Conservation (phyloP, 2,113 vertebrate species). For the Pelecanus crispus region DNA sequence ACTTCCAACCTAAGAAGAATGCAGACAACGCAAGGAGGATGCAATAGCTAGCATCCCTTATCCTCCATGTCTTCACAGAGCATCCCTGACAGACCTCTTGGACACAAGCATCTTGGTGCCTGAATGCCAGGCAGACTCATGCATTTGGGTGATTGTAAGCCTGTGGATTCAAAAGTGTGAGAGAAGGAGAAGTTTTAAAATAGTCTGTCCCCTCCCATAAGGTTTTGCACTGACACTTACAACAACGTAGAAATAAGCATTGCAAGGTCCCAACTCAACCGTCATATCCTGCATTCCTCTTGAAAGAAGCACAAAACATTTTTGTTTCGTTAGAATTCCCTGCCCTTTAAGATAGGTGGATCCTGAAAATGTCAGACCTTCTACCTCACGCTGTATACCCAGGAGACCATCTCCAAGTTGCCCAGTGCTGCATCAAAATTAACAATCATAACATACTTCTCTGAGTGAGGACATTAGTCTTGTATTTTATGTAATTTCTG, state of each 20-base stretch:
- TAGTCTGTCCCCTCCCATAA: not conserved
- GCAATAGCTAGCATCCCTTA: not conserved
- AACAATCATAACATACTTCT: not conserved
- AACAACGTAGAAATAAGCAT: not conserved
- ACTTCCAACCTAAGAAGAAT: not conserved
- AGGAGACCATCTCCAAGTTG: not conserved
- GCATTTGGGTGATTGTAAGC: rapidly evolving
- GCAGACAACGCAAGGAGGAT: rapidly evolving
- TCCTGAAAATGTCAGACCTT: not conserved
- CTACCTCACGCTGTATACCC: rapidly evolving
- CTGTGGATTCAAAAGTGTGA: rapidly evolving
- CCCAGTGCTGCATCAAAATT: not conserved
- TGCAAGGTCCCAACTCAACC: not conserved
- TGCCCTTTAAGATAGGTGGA: not conserved
- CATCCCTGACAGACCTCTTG: not conserved
- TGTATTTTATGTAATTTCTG: not conserved
- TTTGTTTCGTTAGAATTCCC: not conserved
- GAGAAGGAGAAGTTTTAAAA: not conserved
- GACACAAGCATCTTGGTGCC: not conserved
- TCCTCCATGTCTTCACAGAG: not conserved
- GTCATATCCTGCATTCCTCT: not conserved
- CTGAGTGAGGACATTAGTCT: rapidly evolving
- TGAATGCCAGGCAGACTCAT: rapidly evolving
- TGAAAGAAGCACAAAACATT: not conserved
- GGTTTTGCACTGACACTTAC: not conserved